Base-by-base conservation (phyloP, 2,888 invertebrate species). In the Machimus atricapillus region DNA sequence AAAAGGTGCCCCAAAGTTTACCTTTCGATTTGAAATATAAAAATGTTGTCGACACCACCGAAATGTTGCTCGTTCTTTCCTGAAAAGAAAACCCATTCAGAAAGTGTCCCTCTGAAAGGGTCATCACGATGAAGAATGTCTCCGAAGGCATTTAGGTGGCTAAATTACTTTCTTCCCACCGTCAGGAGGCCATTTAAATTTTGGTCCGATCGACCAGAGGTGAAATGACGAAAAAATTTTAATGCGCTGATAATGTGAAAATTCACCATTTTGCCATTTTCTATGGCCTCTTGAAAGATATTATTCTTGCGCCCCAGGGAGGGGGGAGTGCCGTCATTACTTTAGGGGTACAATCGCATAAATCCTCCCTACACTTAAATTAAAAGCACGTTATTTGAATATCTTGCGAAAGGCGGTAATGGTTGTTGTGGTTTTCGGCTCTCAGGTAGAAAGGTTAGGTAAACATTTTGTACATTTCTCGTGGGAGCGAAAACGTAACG, bases 301-400 rank as follows among this genome's bases (percentile, higher is more conserved):
- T 77, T 77, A 77, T 40, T 77, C 52, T 76, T 27, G 31, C 76
- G 34, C 19, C 16, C 77, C 37, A 37, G 77, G 12, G 34, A 40
- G n/a, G 73, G 73, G 37, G 52, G 73, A 77, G 77, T 19, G 37
- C 77, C 77, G 19, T 77, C 34, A 77, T 77, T 77, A 77, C 77
- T 77, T 77, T 77, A 19, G 34, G 77, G 77, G 34, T 40, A 77
- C 77, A 77, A 77, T 77, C 77, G 37, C 77, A 77, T 77, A 77
- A 77, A 77, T 77, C 77, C 77, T 77, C 34, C 77, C 77, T 77
- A 77, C 77, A 77, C 77, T 77, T 40, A 77, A 77, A 77, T 77
- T 77, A 77, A 77, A 77, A 77, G 77, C 77, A 77, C 40, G 77
- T 77, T 77, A 77, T 77, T 77, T 77, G 77, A 77, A 77, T 77